These are phyloP conservation scores for Brachionus paranguensis DNA, from an alignment of 1,140 invertebrate species.

Conservation along the genomic window DNA sequence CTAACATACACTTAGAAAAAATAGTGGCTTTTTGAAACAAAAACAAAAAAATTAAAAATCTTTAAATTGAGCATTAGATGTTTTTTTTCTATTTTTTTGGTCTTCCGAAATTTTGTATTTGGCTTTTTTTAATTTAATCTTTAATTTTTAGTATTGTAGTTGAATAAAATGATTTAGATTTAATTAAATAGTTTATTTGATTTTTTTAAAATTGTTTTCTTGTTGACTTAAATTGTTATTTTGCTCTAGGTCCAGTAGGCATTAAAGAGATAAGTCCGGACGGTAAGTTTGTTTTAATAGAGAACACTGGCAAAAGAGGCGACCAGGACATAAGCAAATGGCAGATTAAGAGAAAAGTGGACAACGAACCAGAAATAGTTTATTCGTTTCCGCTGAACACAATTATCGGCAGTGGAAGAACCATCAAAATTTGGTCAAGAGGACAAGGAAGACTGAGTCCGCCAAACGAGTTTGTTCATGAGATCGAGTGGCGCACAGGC, in stretches of 20 bases:
- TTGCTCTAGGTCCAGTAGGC: conserved; percentile 48
- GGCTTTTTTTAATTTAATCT: not conserved
- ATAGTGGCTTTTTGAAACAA: not conserved
- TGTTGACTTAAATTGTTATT: not conserved
- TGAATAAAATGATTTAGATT: not conserved
- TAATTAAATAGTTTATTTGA: not conserved
- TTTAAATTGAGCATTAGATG: not conserved
- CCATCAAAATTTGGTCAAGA: conserved; percentile 41
- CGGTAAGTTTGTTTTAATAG: conserved; percentile 54
- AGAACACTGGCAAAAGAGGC: conserved; percentile 20
- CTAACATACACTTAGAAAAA: not conserved
- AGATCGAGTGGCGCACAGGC: conserved; percentile 38
- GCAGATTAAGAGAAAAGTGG: conserved; percentile 27
- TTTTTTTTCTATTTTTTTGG: not conserved
- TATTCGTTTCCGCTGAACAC: conserved; percentile 17
- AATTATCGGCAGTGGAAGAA: conserved; percentile 2
- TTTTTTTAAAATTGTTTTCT: no score
- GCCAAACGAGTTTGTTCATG: conserved; percentile 40
- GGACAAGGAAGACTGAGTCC: conserved; percentile 20
- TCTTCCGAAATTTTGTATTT: not conserved
- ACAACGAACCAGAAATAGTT: conserved; percentile 17
- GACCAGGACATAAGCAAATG: conserved; percentile 26
- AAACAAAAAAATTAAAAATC: not conserved
- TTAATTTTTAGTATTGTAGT: not conserved
- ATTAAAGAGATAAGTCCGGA: conserved; percentile 57